phyloP scores from a whole-genome alignment of 2,797 vertebrate genomes.

The Rhinoraja longicauda region DNA sequence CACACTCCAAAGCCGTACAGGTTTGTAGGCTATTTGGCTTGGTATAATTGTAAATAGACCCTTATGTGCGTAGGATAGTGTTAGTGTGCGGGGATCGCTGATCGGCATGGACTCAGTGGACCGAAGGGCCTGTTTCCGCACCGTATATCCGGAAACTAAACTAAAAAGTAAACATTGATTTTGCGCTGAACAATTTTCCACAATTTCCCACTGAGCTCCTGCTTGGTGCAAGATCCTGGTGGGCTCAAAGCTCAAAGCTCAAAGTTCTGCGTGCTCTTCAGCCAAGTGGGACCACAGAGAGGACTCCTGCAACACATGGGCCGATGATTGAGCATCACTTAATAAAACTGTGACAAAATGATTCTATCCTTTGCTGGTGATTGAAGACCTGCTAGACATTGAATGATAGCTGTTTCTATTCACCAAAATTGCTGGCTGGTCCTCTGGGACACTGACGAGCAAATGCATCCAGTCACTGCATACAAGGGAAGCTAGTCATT shows the following conservation, averaged over 20 bases:
- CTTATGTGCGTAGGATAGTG: no score
- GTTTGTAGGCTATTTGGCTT: no score
- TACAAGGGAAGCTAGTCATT: neutral
- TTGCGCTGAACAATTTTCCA: neutral
- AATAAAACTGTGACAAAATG: neutral
- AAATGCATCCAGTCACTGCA: neutral
- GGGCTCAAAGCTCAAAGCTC: neutral
- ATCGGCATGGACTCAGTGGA: no score
- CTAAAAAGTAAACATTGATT: neutral
- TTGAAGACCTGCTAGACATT: neutral
- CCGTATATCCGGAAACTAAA: no score
- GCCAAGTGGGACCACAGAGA: neutral
- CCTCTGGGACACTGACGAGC: neutral
- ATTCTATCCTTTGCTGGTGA: neutral
- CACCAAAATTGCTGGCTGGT: neutral
- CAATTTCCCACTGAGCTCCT: neutral
- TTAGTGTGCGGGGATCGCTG: no score
- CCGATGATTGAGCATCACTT: neutral
- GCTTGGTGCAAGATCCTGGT: neutral
- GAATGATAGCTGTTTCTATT: neutral
- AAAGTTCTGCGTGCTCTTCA: neutral
- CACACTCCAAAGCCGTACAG: no score
- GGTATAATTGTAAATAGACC: no score
- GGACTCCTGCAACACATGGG: neutral
- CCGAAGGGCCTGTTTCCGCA: no score